Conservation (phyloP, 2,113 vertebrate genomes). For the Lasiurus borealis region DNA sequence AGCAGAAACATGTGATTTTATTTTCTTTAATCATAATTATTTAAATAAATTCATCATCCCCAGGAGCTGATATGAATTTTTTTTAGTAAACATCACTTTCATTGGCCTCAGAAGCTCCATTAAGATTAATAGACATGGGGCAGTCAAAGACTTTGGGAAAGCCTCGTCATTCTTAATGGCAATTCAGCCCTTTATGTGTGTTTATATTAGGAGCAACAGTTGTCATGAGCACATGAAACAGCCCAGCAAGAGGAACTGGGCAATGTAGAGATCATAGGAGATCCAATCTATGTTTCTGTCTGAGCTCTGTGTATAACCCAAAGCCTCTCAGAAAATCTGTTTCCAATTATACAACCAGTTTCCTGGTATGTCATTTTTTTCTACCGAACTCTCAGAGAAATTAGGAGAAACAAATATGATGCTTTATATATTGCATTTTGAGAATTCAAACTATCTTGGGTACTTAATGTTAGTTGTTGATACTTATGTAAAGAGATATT, state of each 20-base stretch:
- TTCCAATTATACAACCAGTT: background rate
- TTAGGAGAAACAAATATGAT: background rate
- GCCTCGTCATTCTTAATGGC: background rate
- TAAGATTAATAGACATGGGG: background rate
- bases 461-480: background rate
- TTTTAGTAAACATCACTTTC: background rate
- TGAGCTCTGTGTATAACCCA: background rate
- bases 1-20: background rate
- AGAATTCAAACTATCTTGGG: background rate
- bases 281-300: background rate
- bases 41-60: background rate
- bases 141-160: background rate
- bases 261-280: background rate
- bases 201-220: background rate
- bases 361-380: background rate
- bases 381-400: background rate
- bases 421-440: background rate
- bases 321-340: background rate
- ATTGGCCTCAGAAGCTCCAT: background rate
- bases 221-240: accelerated
- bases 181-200: background rate
- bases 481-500: background rate
- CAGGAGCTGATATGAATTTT: background rate
- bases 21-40: background rate
- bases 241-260: accelerated